Percentiles rank a stretch among this genome's conserved stretches.
phyloP scores from a whole-genome alignment of 1,140 invertebrate genomes.

The Pseudomyrmex concolor region DNA sequence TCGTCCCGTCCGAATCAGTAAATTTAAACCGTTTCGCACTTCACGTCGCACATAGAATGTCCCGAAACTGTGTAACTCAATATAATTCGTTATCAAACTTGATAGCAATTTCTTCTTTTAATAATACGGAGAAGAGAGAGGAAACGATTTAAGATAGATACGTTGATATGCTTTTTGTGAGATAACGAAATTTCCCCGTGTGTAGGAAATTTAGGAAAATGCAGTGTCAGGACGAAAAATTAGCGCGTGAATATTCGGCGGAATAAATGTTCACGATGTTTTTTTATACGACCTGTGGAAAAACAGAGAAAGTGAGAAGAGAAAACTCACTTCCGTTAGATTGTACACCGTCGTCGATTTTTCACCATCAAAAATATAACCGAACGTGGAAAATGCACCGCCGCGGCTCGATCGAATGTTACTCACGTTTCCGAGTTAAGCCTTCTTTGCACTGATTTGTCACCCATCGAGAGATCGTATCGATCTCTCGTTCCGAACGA shows the following conservation, averaged over 20 bases:
- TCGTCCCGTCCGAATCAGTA: background rate
- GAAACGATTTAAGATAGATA: too few species aligned
- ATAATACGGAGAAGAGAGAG: too few species aligned
- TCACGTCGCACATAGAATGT: background rate
- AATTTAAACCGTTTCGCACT: slow-evolving; percentile 25
- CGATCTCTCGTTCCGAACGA: slow-evolving; percentile 23
- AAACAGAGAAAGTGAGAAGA: background rate
- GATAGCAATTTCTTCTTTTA: background rate
- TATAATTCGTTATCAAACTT: background rate
- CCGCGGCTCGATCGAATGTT: slow-evolving; percentile 27
- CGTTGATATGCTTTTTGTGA: too few species aligned
- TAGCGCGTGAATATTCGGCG: background rate
- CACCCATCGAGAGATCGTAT: slow-evolving; percentile 34
- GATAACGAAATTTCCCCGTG: too few species aligned
- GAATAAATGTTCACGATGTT: background rate
- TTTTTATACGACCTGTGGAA: background rate
- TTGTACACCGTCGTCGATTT: background rate
- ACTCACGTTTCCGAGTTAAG: slow-evolving; percentile 37
- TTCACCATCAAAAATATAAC: slow-evolving; percentile 16
- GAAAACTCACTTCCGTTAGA: background rate
- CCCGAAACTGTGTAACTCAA: slow-evolving; percentile 1
- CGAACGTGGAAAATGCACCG: slow-evolving; percentile 6
- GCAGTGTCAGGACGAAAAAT: background rate
- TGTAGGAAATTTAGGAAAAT: too few species aligned
- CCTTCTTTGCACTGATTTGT: slow-evolving; percentile 44